Base-by-base conservation (phyloP, 2,113 vertebrate species). In the Accipiter cooperii region DNA sequence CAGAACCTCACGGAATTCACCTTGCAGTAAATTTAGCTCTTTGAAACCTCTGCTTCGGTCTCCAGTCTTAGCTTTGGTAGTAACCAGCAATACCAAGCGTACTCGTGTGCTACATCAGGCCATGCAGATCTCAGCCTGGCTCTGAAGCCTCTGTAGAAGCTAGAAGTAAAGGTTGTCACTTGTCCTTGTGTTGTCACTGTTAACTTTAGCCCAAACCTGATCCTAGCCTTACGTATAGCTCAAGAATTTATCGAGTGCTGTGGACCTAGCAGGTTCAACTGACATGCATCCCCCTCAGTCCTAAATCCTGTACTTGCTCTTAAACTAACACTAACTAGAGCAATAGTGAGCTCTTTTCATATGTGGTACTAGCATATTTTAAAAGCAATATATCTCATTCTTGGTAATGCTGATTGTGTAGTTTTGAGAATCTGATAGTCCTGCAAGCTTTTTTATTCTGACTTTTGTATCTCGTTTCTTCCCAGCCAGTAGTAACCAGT, bases 401-500 rank as follows among this genome's bases (percentile, higher is more conserved):
- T 77, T 68, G 21, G 24, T 77, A 22, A 11, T 7, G 34, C 66
- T 60, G 17, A 36, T 40, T 26, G 40, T 52, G 38, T 76, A 17
- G 12, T 84, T 81, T 49, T 40, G 71, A 70, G 80, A 93, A 34
- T 58, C 33, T 84, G 2, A 33, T 22, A 65, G 69, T 34, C 63
- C 57, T 36, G 10, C 8, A 78, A 68, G 70, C 28, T 28, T 58
- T 88, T 80, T 58, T 5, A 4, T 95, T 93, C 64, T 90, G 83
- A 90, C 65, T 93, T 97, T 51, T 96, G 44, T 69, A 11, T 94
- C 75, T 96, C 70, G 47, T 96, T 87, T 87, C 71, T 97, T 95
- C 90, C 51, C 96, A 99, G 99, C 98, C 99, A 9, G 97, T 99
- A 76, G 97, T 98, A 85, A 99, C 99, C 80, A 99, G 98, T 91